Base-by-base conservation (phyloP, 2,888 invertebrate genomes). In the Epinotia ramella region DNA sequence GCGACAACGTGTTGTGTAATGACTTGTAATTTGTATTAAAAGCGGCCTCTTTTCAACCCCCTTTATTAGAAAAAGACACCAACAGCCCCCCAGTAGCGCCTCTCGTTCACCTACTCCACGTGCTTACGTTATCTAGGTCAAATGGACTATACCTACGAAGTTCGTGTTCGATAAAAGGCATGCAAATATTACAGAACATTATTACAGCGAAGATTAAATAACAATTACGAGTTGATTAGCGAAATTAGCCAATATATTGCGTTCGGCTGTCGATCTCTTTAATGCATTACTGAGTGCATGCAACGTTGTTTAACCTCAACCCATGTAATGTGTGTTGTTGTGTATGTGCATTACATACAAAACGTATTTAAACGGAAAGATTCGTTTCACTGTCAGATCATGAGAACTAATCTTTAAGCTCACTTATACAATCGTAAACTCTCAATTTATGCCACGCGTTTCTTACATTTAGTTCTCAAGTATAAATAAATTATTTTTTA, bases 121-220 rank as follows among this genome's bases (percentile, higher is more conserved):
- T 44, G 18, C 20, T 44, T 44, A 40, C 63, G 44, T 16, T 68
- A 59, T 57, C 57, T 59, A 69, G 69, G 69, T 28, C 60, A 68
- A 7, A 65, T 40, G 66, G 40, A 67, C 53, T 75, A 68, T 7
- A n/a, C n/a, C n/a, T n/a, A 65, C 44, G 66, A 53, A 67, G 60
- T 75, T 66, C 75, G 70, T 71, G 75, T 60, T 33, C 2, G 16
- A 5, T 13, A 12, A 20, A 44, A 56, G 33, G 49, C 74, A 59
- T 59, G 63, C 28, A 70, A 62, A 53, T 71, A 76, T 76, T 76
- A 75, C 75, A 66, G 62, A 76, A 66, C 59, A 60, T 28, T 40
- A 53, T 71, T 71, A 66, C 69, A 56, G 62, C 53, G 67, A 24
- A 66, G 59, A 44, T 76, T 66, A 57, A 71, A 56, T 67, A 76